Evolutionary conservation across 2,888 invertebrate species (phyloP).

Genomic region (Pycnomerus fuliginosus): DNA sequence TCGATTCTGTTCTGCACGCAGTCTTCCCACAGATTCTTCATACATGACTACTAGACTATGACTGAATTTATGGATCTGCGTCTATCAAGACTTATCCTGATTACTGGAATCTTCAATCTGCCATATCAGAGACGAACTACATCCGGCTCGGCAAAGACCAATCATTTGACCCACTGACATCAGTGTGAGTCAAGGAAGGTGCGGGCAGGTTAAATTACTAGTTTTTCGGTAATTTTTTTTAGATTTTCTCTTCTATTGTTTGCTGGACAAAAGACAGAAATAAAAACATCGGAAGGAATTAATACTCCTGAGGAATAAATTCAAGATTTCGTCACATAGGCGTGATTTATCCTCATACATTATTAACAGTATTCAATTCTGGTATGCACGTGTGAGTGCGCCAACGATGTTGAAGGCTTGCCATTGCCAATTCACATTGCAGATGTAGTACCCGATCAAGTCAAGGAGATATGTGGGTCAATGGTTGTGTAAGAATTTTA

Average conservation of each 20-base stretch:
- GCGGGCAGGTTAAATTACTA: too few species aligned
- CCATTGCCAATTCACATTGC: conserved; percentile 30
- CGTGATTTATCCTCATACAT: conserved; percentile 7
- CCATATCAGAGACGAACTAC: conserved; percentile 12
- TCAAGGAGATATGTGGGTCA: conserved; percentile 38
- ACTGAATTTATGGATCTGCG: too few species aligned
- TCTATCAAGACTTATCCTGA: too few species aligned
- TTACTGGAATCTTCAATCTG: too few species aligned
- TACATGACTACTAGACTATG: conserved; percentile 18
- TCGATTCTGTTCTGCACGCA: conserved; percentile 14
- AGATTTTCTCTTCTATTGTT: too few species aligned
- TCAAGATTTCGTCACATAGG: background rate
- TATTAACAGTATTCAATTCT: conserved; percentile 10
- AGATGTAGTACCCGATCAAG: conserved; percentile 28
- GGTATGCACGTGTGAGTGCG: conserved; percentile 14
- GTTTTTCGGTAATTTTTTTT: too few species aligned
- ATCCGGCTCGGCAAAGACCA: conserved; percentile 33
- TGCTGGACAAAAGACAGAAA: too few species aligned
- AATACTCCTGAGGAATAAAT: background rate
- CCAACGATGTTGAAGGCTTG: conserved; percentile 28
- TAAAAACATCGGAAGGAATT: too few species aligned
- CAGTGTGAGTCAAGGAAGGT: conserved; percentile 10
- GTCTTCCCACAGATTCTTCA: conserved; percentile 9
- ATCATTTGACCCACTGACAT: conserved; percentile 39
- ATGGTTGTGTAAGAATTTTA: conserved; percentile 38